Evolutionary conservation across 1,140 invertebrate genomes (phyloP).

Genomic region (Copidosoma floridanum): DNA sequence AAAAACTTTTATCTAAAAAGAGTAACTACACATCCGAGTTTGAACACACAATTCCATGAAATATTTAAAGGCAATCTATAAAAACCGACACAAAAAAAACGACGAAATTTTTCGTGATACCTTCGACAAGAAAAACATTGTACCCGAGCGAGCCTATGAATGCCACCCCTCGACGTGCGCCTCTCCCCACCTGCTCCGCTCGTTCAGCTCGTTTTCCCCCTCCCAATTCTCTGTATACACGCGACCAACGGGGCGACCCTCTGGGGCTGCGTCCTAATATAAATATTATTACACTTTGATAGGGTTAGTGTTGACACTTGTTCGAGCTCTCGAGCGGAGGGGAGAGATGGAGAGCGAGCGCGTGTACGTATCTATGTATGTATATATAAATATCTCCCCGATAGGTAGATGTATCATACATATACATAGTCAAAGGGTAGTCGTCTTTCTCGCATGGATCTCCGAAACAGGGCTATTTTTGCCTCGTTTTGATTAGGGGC

Average conservation of each 20-base stretch:
- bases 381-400: too few species aligned
- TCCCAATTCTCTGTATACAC: neutral
- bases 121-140: too few species aligned
- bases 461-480: too few species aligned
- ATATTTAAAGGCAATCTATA: too few species aligned
- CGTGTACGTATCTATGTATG: too few species aligned
- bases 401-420: too few species aligned
- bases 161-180: neutral
- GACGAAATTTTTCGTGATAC: too few species aligned
- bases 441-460: neutral
- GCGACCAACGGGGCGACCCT: constrained; percentile 30
- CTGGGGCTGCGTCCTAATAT: constrained; percentile 52
- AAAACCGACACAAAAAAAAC: too few species aligned
- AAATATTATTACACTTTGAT: constrained; percentile 59
- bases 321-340: neutral
- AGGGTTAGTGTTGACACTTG: constrained; percentile 54
- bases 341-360: neutral
- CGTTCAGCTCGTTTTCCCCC: neutral
- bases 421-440: neutral
- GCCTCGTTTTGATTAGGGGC: too few species aligned
- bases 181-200: constrained; percentile 2
- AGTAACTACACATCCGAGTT: too few species aligned
- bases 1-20: too few species aligned
- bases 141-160: neutral
- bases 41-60: too few species aligned